Evolutionary conservation across 2,888 invertebrate genomes (phyloP), one percentile per base, ranked within the genome.

Genomic region (Odontocerum albicorne): DNA sequence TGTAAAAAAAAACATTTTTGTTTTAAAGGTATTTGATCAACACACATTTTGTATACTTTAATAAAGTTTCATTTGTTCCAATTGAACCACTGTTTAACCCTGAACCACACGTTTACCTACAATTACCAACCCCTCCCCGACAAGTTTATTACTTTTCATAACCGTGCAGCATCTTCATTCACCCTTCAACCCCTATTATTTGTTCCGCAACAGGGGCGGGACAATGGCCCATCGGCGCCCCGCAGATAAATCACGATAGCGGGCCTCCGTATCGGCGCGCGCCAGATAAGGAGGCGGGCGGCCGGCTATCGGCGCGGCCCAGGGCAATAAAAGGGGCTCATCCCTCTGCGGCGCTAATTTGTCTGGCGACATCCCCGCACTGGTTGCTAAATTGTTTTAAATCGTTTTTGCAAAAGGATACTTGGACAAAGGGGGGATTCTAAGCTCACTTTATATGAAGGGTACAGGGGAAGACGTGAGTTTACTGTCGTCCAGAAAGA

Each of bases 291-390:
- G 13, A 33, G 13, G 21, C 17, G 44, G 47, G n/a, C n/a, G n/a
- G n/a, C n/a, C 58, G 54, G 54, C 51, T 61, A 61, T 61, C 61
- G 51, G 54, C 40, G 40, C 50, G 53, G 59, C 61, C 55, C 61
- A 61, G 61, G 52, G 59, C 59, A 56, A 61, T 61, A 61, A 61
- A 61, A 59, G 54, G 61, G 51, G 61, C 59, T 61, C 59, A 61
- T 19, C 16, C 8, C 8, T 19, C 22, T 13, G n/a, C 10, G 2
- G 68, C 44, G 55, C 61, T 57, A 55, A 57, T 59, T 62, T 62
- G 58, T 57, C 36, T 45, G 50, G 49, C 39, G 40, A 27, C 50
- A 49, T 21, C 43, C 43, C 45, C 50, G 36, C 53, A 27, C 52
- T 33, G 47, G 47, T 47, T 55, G 54, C 51, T 20, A 35, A 39